Conservation (phyloP, 2,113 vertebrate species). For the Coptodon bakossiorum region DNA sequence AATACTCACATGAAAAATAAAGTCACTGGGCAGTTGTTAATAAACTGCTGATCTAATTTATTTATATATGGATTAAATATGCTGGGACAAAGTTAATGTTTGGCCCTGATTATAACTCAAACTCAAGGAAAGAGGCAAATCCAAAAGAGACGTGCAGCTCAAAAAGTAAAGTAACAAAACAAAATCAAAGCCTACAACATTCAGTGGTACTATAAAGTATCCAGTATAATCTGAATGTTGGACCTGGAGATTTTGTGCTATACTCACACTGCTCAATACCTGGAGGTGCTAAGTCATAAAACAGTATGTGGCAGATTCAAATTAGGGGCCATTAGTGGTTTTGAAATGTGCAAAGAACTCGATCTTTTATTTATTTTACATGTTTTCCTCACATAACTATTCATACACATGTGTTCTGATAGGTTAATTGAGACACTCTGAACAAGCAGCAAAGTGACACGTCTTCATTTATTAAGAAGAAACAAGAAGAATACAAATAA, state of each 20-base stretch:
- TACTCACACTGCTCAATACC: background rate
- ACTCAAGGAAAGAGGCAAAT: background rate
- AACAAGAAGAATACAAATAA: background rate
- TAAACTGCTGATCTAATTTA: background rate
- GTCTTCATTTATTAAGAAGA: background rate
- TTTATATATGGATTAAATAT: background rate
- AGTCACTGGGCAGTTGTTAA: background rate
- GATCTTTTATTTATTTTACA: background rate
- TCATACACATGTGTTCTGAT: background rate
- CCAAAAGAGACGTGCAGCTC: background rate
- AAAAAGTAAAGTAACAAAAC: background rate
- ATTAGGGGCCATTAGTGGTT: background rate
- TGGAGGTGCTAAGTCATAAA: background rate
- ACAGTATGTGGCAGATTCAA: background rate
- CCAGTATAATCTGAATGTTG: background rate
- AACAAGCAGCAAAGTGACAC: background rate
- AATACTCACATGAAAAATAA: background rate
- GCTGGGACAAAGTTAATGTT: background rate
- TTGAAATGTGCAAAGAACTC: background rate
- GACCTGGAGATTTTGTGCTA: background rate
- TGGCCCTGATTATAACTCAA: background rate
- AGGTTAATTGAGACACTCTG: background rate
- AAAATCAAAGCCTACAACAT: background rate
- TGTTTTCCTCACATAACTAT: rapidly evolving
- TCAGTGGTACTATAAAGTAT: background rate